Evolutionary conservation across 1,140 invertebrate species (phyloP).

Genomic region (Chymomyza costata): DNA sequence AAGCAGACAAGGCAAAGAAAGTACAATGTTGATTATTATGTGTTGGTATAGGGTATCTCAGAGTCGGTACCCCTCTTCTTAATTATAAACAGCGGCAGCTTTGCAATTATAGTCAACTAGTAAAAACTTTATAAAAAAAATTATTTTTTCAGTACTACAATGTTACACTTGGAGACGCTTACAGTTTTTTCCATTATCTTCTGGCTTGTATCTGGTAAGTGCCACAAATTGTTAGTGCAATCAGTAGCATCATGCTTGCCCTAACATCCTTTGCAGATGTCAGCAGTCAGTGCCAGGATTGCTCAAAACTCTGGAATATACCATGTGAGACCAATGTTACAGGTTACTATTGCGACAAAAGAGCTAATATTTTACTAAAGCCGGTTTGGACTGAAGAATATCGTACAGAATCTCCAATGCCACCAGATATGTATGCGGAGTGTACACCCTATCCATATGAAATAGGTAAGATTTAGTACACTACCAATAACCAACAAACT

Average conservation of each 20-base stretch:
- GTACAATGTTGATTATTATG: too few relatives aligned
- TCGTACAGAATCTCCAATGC: not conserved
- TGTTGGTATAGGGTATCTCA: too few relatives aligned
- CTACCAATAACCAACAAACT: not conserved
- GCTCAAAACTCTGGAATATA: not conserved
- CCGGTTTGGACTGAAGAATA: not conserved
- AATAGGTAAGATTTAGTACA: conserved; percentile 17
- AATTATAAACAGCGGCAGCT: too few relatives aligned
- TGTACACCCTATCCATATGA: conserved; percentile 13
- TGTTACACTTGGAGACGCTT: too few relatives aligned
- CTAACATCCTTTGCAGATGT: not conserved
- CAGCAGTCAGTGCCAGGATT: conserved; percentile 21
- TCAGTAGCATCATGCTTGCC: too few relatives aligned
- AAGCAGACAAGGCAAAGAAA: too few relatives aligned
- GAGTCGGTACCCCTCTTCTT: too few relatives aligned
- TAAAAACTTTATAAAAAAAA: too few relatives aligned
- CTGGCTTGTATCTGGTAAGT: conserved; percentile 18
- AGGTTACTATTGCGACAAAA: conserved; percentile 18
- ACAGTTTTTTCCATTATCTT: too few relatives aligned
- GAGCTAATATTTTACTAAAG: not conserved
- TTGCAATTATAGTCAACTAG: too few relatives aligned
- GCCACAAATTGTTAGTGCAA: too few relatives aligned
- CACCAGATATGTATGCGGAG: not conserved
- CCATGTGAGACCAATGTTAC: conserved; percentile 4
- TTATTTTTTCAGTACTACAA: too few relatives aligned